These are phyloP conservation scores for Dallia pectoralis DNA, from an alignment of 2,797 vertebrate species.

Conservation along the genomic window DNA sequence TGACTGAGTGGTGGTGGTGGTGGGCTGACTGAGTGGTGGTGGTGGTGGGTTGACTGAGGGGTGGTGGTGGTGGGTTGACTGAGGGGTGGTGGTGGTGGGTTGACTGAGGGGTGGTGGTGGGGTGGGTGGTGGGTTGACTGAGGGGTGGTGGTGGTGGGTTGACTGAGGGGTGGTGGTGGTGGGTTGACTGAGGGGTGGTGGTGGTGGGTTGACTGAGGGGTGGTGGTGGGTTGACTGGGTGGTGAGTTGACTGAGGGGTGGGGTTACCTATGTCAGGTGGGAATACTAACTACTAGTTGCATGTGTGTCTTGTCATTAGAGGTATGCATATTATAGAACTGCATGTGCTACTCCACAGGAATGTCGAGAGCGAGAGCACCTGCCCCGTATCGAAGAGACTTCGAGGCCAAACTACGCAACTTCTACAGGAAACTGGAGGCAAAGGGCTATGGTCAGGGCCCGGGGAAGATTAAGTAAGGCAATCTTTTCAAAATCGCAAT, in stretches of 20 bases:
- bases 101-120: too few relatives aligned
- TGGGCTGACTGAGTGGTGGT: background rate
- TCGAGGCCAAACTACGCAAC: slow-evolving; percentile 88
- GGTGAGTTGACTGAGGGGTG: too few relatives aligned
- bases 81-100: too few relatives aligned
- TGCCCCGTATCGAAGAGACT: slow-evolving; percentile 87
- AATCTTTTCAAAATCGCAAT: background rate
- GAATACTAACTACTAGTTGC: background rate
- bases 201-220: too few relatives aligned
- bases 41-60: too few relatives aligned
- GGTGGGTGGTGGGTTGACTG: too few relatives aligned
- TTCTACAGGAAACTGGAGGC: slow-evolving; percentile 91
- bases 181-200: too few relatives aligned
- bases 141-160: too few relatives aligned
- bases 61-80: background rate
- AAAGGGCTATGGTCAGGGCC: slow-evolving; percentile 89
- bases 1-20: too few relatives aligned
- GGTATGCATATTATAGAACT: background rate
- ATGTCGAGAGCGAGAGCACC: slow-evolving; percentile 85
- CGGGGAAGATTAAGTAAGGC: slow-evolving; percentile 88
- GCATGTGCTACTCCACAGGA: slow-evolving; percentile 57
- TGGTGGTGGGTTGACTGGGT: too few relatives aligned
- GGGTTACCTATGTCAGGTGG: too few relatives aligned
- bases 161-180: too few relatives aligned
- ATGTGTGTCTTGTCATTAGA: background rate